Evolutionary conservation across 2,888 invertebrate genomes (phyloP), one percentile per base, ranked within the genome.

Genomic region (Heliconius charithonia): DNA sequence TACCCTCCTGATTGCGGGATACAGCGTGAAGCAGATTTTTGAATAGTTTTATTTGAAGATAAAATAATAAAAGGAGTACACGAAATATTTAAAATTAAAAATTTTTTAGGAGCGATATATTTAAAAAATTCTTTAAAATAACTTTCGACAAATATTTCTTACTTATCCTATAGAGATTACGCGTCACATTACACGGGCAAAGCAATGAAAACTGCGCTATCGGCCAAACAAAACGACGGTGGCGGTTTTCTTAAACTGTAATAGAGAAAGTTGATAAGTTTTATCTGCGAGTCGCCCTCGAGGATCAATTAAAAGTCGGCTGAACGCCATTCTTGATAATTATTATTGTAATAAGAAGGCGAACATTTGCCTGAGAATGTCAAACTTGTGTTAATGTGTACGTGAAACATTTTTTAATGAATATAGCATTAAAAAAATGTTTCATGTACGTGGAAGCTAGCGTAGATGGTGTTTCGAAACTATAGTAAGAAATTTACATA

Each of bases 241-340:
- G 85, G 89, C 88, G 89, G 91, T 92, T 94, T 93, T 94, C 93
- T 93, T 93, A 94, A 93, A 93, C 91, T 93, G 93, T 93, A 92
- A 93, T 93, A 93, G 94, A 93, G 93, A 94, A 94, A 94, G 93
- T 94, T 94, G 89, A 93, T 90, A 88, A 92, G 91, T 93, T 94
- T 94, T 95, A 94, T 94, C 93, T 91, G 83, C 86, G 83, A 89
- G 87, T 91, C 93, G 93, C 95, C 95, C 95, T 94, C 91, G 87
- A 95, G 95, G 95, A 95, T 95, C 95, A 95, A 95, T 95, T 95
- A 95, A 95, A 95, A 95, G 92, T 94, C 91, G 89, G 89, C 89
- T 87, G 89, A 89, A 87, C 88, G 89, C 85, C 85, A 89, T 89
- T 87, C 85, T 89, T 87, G 90, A 91, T 93, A 92, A 93, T 94